These are phyloP conservation scores for Acyrthosiphon pisum DNA, from an alignment of 1,140 invertebrate genomes.

Conservation along the genomic window DNA sequence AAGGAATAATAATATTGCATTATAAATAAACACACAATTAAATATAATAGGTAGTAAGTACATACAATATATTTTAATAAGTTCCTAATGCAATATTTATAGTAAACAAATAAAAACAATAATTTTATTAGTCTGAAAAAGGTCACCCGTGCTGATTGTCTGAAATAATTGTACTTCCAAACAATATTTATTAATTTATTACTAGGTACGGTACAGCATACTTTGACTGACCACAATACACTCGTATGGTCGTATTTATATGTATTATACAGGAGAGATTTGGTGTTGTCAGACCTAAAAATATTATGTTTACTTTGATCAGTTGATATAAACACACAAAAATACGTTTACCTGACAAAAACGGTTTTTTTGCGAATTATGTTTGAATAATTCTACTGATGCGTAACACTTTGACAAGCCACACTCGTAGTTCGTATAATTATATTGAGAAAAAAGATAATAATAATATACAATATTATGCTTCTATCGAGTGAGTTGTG, in stretches of 20 bases:
- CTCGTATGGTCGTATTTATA: no score
- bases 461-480: neutral
- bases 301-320: constrained; percentile 18
- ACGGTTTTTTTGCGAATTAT: neutral
- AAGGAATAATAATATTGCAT: neutral
- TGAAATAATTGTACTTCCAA: neutral
- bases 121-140: neutral
- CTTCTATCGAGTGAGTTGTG: neutral
- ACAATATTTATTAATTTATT: neutral
- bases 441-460: neutral
- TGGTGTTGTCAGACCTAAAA: neutral
- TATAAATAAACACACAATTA: neutral
- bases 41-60: no score
- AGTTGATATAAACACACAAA: neutral
- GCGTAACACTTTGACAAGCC: neutral
- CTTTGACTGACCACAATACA: neutral
- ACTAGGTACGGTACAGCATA: neutral
- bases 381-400: neutral
- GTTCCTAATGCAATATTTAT: no score
- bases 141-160: no score
- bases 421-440: neutral
- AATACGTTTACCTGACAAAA: neutral
- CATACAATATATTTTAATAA: no score
- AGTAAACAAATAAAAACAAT: neutral
- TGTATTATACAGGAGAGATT: neutral